These are phyloP conservation scores for Scaptomyza parva DNA, from an alignment of 2,888 invertebrate species.

Conservation along the genomic window DNA sequence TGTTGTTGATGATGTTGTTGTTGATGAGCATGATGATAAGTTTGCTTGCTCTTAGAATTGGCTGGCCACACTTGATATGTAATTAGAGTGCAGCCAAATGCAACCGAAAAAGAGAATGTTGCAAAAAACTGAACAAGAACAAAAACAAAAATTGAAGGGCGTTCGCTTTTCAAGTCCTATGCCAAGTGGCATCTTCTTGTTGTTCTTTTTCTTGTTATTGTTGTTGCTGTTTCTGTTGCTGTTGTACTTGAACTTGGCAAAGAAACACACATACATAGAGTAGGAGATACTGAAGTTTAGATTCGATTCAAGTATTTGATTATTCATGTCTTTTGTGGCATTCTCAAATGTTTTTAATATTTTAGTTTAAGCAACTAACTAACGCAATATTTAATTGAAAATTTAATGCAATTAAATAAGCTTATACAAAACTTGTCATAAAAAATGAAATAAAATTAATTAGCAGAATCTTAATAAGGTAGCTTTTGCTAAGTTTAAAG, in stretches of 20 bases:
- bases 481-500: background rate
- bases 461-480: background rate
- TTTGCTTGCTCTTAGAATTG: conserved; percentile 41
- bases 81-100: conserved; percentile 76
- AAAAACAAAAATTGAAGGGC: conserved; percentile 53
- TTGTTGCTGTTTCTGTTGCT: conserved; percentile 16
- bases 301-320: too few relatives aligned
- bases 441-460: background rate
- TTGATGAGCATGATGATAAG: conserved; percentile 57
- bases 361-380: background rate
- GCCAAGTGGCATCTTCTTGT: conserved; percentile 29
- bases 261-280: conserved; percentile 23
- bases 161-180: conserved; percentile 42
- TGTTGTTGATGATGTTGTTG: conserved; percentile 20
- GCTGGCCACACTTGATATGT: conserved; percentile 69
- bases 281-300: too few relatives aligned
- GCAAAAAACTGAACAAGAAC: conserved; percentile 27
- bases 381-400: background rate
- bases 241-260: conserved; percentile 52
- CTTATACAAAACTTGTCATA: background rate
- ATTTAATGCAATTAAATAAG: background rate
- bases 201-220: background rate
- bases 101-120: conserved; percentile 58
- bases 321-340: too few relatives aligned
- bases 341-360: too few relatives aligned